phyloP scores from a whole-genome alignment of 2,797 vertebrate species.

The Clarias fuscus region DNA sequence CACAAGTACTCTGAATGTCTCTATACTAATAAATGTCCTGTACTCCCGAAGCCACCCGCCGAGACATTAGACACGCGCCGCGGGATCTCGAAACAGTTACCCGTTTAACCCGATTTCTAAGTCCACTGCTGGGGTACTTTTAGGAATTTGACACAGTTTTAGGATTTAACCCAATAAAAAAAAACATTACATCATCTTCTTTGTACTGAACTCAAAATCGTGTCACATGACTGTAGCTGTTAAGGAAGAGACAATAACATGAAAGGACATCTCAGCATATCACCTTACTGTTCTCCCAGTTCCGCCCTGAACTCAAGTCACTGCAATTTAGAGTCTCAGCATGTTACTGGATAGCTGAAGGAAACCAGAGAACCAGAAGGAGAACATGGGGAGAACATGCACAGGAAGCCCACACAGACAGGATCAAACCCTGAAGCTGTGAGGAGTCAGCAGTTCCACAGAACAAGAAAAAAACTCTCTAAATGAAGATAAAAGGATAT shows the following conservation, averaged over 20 bases:
- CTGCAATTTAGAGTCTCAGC: not conserved
- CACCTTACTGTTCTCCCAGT: not conserved
- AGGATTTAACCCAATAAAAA: not conserved
- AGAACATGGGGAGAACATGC: not conserved
- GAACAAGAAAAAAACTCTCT: not conserved
- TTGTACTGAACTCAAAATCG: too few species aligned
- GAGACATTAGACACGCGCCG: slow-evolving; percentile 15
- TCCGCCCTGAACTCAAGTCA: not conserved
- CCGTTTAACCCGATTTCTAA: not conserved
- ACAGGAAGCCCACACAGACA: not conserved
- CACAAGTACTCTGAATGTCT: not conserved
- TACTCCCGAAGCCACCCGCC: slow-evolving; percentile 34
- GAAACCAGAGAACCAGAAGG: not conserved
- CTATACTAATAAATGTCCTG: slow-evolving; percentile 41
- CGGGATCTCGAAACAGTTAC: not conserved
- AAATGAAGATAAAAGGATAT: not conserved
- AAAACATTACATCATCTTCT: not conserved
- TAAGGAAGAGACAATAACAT: not conserved
- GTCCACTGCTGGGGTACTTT: not conserved
- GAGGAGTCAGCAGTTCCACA: not conserved
- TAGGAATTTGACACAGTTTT: not conserved
- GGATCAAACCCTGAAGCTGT: not conserved
- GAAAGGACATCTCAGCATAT: not conserved
- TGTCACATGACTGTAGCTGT: not conserved
- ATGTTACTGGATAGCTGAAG: not conserved